These are phyloP conservation scores for Copidosoma floridanum DNA, from an alignment of 1,140 invertebrate species.

Conservation along the genomic window DNA sequence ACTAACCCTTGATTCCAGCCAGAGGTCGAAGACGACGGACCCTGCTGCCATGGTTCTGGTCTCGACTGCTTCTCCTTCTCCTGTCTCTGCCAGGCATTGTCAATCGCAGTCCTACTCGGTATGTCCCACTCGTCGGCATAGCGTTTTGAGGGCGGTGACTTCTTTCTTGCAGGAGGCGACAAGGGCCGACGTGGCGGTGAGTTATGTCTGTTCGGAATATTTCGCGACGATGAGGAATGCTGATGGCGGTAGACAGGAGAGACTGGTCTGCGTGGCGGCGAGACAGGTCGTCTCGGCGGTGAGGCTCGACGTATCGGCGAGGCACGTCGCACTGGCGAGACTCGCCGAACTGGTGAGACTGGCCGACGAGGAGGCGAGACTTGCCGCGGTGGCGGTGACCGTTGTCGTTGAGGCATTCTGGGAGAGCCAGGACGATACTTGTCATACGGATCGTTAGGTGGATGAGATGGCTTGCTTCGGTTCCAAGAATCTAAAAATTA, in stretches of 20 bases:
- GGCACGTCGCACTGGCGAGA: too few species aligned
- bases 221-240: constrained; percentile 12
- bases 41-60: constrained; percentile 25
- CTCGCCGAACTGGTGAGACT: constrained; percentile 9
- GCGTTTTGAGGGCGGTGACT: constrained; percentile 34
- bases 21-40: neutral
- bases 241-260: constrained; percentile 27
- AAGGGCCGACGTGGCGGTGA: constrained; percentile 28
- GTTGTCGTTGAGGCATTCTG: constrained; percentile 8
- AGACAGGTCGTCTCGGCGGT: constrained; percentile 18
- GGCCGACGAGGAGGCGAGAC: constrained; percentile 2
- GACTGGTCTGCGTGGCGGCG: constrained; percentile 24
- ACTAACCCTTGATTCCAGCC: constrained; percentile 18
- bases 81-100: constrained; percentile 35
- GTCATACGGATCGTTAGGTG: neutral
- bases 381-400: neutral
- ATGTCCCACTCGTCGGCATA: constrained; percentile 51
- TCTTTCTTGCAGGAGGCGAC: constrained; percentile 29
- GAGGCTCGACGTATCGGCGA: constrained; percentile 26
- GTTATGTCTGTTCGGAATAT: constrained; percentile 22
- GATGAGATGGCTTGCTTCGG: neutral
- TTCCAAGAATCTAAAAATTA: constrained; percentile 10
- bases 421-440: constrained; percentile 10
- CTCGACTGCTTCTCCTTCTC: constrained; percentile 24
- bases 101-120: constrained; percentile 45